Base-by-base conservation (phyloP, 2,797 vertebrate species). In the Leptatherina wallacei region DNA sequence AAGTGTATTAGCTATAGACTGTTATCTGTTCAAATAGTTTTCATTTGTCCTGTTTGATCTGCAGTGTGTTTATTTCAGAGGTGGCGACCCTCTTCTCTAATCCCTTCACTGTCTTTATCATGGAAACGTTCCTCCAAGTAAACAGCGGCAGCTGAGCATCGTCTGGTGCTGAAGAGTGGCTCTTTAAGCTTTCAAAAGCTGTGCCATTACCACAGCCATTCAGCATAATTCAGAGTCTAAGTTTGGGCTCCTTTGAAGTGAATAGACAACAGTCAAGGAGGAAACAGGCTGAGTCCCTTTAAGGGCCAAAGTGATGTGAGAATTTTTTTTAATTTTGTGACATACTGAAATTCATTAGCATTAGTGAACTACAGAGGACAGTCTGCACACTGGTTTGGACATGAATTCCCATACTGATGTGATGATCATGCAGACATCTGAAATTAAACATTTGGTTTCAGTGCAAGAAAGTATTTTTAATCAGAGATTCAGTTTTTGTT, bases 41-140 rank as follows among this genome's bases (percentile, higher is more conserved):
- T 84, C 74, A 81, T 91, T 87, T 88, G 82, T 83, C 63, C 42
- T 68, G 80, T 81, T 82, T 92, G 85, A 92, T 92, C 75, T 88
- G 72, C 32, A 0, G 40, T 33, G 67, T 87, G 88, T 90, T 90
- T 83, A 86, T 83, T 78, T 91, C 71, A 73, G 72, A 75, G 84
- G 83, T 42, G 81, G 54, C 11, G 36, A 65, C 71, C 69, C 9
- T 6, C 70, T 58, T 73, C 65, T 42, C 68, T 84, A 90, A 85
- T 86, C 81, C 60, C 71, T 62, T 86, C 78, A 80, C 69, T 61
- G 75, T 65, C 87, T 89, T 93, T 93, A 55, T 88, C 80, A 91
- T 92, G 90, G 58, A 82, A 91, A 94, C 49, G 9, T n/a, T 20
- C 36, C 68, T 12, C 42, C 1, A 12, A 80, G 58, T 67, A 40